A percentile compares a stretch with the other conserved stretches of the same genome.
These are phyloP conservation scores for Seira musarum DNA, from an alignment of 2,888 invertebrate species.

Conservation along the genomic window DNA sequence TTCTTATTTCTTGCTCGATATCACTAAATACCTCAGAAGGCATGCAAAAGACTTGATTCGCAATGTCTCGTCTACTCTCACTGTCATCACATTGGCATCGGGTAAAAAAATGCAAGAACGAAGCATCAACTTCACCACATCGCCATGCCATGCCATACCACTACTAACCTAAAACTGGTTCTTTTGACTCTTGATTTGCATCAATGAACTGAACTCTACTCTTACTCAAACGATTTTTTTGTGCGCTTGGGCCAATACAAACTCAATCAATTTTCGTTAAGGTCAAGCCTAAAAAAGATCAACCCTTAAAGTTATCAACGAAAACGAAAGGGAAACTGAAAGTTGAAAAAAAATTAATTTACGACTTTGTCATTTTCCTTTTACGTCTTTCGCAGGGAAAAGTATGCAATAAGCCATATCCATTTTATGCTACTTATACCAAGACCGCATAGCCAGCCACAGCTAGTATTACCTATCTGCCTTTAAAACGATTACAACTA, in stretches of 20 bases:
- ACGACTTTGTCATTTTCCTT: constrained; percentile 6
- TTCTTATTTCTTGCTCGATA: neutral
- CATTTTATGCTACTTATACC: too few relatives aligned
- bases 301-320: neutral
- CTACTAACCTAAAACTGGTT: constrained; percentile 46
- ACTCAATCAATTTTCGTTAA: constrained; percentile 32
- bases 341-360: constrained; percentile 46
- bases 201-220: constrained; percentile 7
- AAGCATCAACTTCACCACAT: neutral
- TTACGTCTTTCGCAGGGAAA: too few relatives aligned
- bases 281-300: constrained; percentile 39
- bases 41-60: neutral
- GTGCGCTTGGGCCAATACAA: constrained; percentile 11
- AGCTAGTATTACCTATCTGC: too few relatives aligned
- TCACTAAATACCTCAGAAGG: too few relatives aligned
- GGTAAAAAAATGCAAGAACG: neutral
- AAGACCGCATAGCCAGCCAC: too few relatives aligned
- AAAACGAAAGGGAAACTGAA: constrained; percentile 43
- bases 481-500: too few relatives aligned
- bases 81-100: neutral
- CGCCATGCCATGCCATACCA: neutral
- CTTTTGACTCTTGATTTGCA: constrained; percentile 13
- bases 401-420: too few relatives aligned
- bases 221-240: too few relatives aligned
- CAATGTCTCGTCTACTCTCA: constrained; percentile 22